Evolutionary conservation across 2,113 vertebrate genomes (phyloP).

Genomic region (Perccottus glenii): DNA sequence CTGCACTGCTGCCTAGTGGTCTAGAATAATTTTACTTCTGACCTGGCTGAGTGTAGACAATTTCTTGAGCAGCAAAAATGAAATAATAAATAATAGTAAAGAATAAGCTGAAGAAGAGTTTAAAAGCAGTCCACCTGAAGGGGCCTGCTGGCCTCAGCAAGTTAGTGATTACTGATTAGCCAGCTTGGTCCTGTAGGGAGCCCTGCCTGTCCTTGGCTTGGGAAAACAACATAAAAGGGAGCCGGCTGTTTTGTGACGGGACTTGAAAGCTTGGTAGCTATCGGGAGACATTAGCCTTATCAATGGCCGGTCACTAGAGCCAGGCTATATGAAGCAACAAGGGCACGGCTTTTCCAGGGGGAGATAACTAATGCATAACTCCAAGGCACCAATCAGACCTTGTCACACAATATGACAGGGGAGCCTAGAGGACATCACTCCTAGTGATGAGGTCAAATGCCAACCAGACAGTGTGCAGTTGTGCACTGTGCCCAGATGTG

Average conservation of each 20-base stretch:
- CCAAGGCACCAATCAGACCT: slow-evolving; percentile 39
- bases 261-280: slow-evolving; percentile 90
- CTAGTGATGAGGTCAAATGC: slow-evolving; percentile 33
- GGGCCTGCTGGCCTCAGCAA: slow-evolving; percentile 77
- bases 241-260: slow-evolving; percentile 85
- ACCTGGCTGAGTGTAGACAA: background rate
- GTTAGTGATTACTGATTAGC: slow-evolving; percentile 92
- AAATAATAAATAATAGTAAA: background rate
- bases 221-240: slow-evolving; percentile 89
- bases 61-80: background rate
- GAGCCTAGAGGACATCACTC: slow-evolving; percentile 25
- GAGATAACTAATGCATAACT: slow-evolving; percentile 80
- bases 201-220: slow-evolving; percentile 89
- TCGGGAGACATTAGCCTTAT: slow-evolving; percentile 88
- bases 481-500: slow-evolving; percentile 30
- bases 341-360: slow-evolving; percentile 79
- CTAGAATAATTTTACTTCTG: background rate
- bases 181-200: slow-evolving; percentile 75
- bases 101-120: slow-evolving; percentile 20
- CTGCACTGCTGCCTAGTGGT: no score
- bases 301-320: slow-evolving; percentile 82
- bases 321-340: slow-evolving; percentile 86
- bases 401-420: slow-evolving; percentile 35
- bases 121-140: slow-evolving; percentile 66
- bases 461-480: background rate